Conservation (phyloP, 2,797 vertebrate species). For the Percopsis omiscomaycus region DNA sequence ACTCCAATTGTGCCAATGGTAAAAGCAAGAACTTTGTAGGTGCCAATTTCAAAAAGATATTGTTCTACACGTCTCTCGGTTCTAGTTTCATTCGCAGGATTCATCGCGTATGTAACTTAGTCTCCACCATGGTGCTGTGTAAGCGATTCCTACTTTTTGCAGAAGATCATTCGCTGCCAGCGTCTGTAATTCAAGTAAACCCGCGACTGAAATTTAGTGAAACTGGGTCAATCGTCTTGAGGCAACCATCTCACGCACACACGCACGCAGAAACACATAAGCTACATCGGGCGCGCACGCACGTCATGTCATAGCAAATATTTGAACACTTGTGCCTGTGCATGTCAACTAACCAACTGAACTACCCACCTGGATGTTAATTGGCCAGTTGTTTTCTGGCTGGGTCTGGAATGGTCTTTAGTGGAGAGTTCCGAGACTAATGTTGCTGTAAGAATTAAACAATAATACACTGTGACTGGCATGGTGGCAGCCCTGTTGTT, state of each 20-base stretch:
- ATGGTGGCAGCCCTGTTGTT: conserved; percentile 37
- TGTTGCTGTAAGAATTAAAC: conserved; percentile 32
- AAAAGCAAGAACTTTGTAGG: conserved; percentile 86
- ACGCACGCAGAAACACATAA: rapidly evolving
- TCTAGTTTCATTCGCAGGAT: conserved; percentile 68
- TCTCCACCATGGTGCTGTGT: conserved; percentile 57
- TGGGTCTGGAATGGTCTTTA: conserved; percentile 20
- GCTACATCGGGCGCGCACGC: background rate
- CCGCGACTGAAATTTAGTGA: conserved; percentile 14
- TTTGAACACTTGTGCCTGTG: too few relatives aligned
- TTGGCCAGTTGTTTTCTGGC: background rate
- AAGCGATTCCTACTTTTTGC: conserved; percentile 18
- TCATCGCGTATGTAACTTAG: conserved; percentile 72
- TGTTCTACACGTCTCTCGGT: conserved; percentile 49
- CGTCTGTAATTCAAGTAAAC: conserved; percentile 54
- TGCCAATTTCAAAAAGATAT: conserved; percentile 74
- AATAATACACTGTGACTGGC: conserved; percentile 34
- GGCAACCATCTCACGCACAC: conserved; percentile 26
- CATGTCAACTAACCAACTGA: too few relatives aligned
- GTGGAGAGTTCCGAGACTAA: conserved; percentile 10
- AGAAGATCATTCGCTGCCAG: conserved; percentile 19
- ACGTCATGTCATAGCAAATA: conserved; percentile 31
- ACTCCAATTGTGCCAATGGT: conserved; percentile 83
- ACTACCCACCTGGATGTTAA: background rate
- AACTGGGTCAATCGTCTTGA: conserved; percentile 56